Evolutionary conservation across 2,888 invertebrate genomes (phyloP).

Genomic region (Altica lythri): DNA sequence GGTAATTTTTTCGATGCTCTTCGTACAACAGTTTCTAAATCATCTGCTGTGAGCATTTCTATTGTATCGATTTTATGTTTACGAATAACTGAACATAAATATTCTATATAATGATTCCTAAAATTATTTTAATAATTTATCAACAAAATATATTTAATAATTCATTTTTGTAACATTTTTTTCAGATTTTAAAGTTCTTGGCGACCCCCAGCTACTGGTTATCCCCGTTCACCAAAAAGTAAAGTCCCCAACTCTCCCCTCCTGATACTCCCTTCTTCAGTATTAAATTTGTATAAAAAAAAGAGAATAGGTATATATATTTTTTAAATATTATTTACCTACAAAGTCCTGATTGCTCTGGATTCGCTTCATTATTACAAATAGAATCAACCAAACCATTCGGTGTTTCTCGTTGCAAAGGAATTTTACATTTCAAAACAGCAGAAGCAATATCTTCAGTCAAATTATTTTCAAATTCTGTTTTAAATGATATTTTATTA

Average conservation of each 20-base stretch:
- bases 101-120: slow-evolving; percentile 91
- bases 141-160: no score
- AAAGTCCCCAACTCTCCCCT: no score
- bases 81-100: slow-evolving; percentile 79
- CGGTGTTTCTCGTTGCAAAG: slow-evolving; percentile 87
- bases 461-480: slow-evolving; percentile 60
- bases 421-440: slow-evolving; percentile 73
- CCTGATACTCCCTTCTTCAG: no score
- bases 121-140: no score
- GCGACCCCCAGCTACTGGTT: no score
- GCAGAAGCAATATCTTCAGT: slow-evolving; percentile 53
- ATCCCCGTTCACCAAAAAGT: no score
- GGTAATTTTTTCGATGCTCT: slow-evolving; percentile 76
- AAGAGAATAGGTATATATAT: no score
- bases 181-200: no score
- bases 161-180: no score
- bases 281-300: no score
- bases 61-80: slow-evolving; percentile 76
- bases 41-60: slow-evolving; percentile 74
- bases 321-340: slow-evolving; percentile 67
- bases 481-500: slow-evolving; percentile 72
- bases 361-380: slow-evolving; percentile 78
- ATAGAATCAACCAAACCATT: slow-evolving; percentile 80
- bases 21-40: slow-evolving; percentile 80
- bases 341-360: slow-evolving; percentile 87